Evolutionary conservation across 2,888 invertebrate genomes (phyloP).

Genomic region (Ommatoiulus sabulosus): DNA sequence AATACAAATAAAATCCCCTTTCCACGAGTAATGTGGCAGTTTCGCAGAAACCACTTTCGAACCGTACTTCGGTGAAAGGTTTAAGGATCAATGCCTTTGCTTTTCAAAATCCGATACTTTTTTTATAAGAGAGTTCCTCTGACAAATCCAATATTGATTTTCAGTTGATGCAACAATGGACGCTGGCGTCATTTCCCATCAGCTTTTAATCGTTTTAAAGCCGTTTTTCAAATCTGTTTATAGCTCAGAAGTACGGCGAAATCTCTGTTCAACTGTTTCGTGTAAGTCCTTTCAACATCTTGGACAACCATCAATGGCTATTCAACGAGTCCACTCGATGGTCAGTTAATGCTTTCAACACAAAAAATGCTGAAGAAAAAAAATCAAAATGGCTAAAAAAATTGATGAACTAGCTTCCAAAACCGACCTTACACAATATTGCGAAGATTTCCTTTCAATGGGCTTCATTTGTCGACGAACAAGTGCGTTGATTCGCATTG

Average conservation of each 20-base stretch:
- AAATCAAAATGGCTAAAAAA: neutral
- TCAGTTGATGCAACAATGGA: neutral
- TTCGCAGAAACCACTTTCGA: neutral
- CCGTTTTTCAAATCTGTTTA: neutral
- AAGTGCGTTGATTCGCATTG: no score
- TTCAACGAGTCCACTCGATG: neutral
- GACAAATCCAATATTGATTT: constrained; percentile 27
- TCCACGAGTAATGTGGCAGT: neutral
- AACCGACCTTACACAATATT: no score
- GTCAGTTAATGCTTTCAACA: neutral
- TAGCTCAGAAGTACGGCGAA: neutral
- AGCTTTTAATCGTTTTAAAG: neutral
- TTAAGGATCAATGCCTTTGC: neutral
- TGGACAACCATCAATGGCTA: neutral
- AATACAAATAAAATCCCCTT: neutral
- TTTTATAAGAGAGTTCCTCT: neutral
- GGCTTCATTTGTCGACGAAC: no score
- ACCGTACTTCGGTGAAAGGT: neutral
- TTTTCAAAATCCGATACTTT: neutral
- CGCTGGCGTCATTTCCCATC: neutral
- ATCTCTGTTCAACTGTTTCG: neutral
- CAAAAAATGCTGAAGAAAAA: neutral
- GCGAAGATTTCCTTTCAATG: no score
- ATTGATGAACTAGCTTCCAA: neutral
- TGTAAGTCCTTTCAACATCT: neutral